Base-by-base conservation (phyloP, 2,888 invertebrate genomes). In the Eudemis profundana region DNA sequence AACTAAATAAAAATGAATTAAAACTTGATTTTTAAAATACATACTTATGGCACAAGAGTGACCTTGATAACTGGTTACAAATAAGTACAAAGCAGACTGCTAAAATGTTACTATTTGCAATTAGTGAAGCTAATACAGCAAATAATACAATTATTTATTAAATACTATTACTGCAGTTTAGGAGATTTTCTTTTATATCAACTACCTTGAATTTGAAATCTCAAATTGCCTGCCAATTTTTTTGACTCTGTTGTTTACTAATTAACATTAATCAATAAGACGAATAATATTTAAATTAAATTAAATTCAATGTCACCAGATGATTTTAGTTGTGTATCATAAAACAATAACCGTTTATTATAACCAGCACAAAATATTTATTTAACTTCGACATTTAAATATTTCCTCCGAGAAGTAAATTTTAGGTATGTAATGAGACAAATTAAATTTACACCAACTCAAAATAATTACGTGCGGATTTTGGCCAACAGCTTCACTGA, bases 91-190 rank as follows among this genome's bases (percentile, higher is more conserved):
- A 50, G 29, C 54, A 50, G 29, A 54, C 40, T 29, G 33, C 44
- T 14, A 53, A 53, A 59, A 40, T 46, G 15, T 46, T 46, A 21
- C 12, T 40, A 42, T 12, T 8, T 54, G 70, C 67, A 60, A 71
- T 74, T 73, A 79, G 79, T 80, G 78, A 83, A 82, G 81, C 83
- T 74, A 71, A 74, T 73, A 71, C 15, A 29, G 29, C 42, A 56
- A 27, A 42, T 29, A 10, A 40, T n/a, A n/a, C n/a, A n/a, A n/a
- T n/a, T n/a, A n/a, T n/a, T 33, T 19, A 50, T 17, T 12, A 33
- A 38, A 8, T n/a, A 36, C 15, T 8, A 50, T 29, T 33, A 29
- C 36, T 40, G 14, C 21, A 38, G 21, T 38, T 40, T 21, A 10
- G 2, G 3, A 27, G 15, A 29, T 44, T 44, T 29, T 12, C 17